Percentiles rank a stretch among this genome's conserved stretches.
These are phyloP conservation scores for Melanotaenia trifasciata DNA, from an alignment of 2,797 vertebrate species.

Conservation along the genomic window DNA sequence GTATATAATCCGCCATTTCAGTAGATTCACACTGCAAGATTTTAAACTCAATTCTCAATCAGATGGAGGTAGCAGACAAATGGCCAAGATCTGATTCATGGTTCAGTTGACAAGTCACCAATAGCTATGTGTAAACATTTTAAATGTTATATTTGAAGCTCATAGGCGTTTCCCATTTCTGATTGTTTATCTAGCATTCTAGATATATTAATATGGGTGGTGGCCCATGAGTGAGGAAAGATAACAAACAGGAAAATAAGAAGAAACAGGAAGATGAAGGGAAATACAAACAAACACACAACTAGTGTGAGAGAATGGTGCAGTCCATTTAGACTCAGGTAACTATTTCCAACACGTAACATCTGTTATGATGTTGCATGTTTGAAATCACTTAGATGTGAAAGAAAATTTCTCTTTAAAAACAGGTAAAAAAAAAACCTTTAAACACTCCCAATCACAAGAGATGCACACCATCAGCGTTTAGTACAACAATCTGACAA, in stretches of 20 bases:
- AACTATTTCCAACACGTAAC: not conserved
- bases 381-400: too few species aligned
- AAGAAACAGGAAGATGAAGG: not conserved
- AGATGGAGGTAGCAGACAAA: not conserved
- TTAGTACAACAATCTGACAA: not conserved
- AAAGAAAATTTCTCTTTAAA: not conserved
- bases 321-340: not conserved
- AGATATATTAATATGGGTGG: not conserved
- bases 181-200: not conserved
- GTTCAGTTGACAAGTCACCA: not conserved
- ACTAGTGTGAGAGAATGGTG: not conserved
- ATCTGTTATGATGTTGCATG: not conserved
- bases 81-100: not conserved
- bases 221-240: not conserved
- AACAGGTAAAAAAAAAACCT: not conserved
- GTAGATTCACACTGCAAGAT: not conserved
- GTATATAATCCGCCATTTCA: not conserved
- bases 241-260: not conserved
- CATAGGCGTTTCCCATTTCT: not conserved
- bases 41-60: too few species aligned
- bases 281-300: not conserved
- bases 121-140: too few species aligned
- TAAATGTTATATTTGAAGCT: not conserved
- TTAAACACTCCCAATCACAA: not conserved
- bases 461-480: not conserved